Evolutionary conservation across 2,888 invertebrate genomes (phyloP), one percentile per base, ranked within the genome.

Genomic region (Amiota minor): DNA sequence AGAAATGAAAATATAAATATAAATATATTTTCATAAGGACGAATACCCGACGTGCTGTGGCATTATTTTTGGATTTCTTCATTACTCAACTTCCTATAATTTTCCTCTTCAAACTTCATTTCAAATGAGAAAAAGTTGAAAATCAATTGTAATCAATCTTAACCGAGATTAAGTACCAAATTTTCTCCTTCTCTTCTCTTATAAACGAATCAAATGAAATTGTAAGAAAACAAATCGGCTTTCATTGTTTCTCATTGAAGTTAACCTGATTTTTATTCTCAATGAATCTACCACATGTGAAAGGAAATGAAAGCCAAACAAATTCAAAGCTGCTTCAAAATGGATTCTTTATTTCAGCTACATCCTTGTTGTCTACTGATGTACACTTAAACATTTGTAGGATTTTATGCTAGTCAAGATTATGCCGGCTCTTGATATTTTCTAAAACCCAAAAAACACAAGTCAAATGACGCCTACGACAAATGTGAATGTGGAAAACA

Each of bases 71-170:
- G 11, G 23, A 14, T 45, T 23, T 20, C 2, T 0, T 16, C 59
- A 59, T 20, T 20, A 6, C 23, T 59, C 20, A 59, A 20, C 20
- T 59, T 12, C 11, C 23, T 59, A 20, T 18, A 59, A 56, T 16
- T 23, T 23, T 3, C 3, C 23, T 23, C 23, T 23, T 23, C 23
- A 2, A 23, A 23, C 23, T 23, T 23, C 23, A 23, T 23, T 23
- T 2, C 23, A 16, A 16, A 2, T 53, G n/a, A 6, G 53, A 4
- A 4, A 0, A n/a, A 53, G 53, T 53, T 18, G n/a, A 55, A 55
- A 55, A 59, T 59, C 59, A 23, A 59, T 59, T 59, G 18, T 23
- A 59, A 59, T 59, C 59, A 59, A 59, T 59, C 59, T 59, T 20
- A n/a, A 23, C 59, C 23, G 23, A 59, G 59, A 59, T 59, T 18